Percentiles rank a stretch among this genome's conserved stretches.
Evolutionary conservation across 2,888 invertebrate species (phyloP).

Genomic region (Cecidostiba fungosa): DNA sequence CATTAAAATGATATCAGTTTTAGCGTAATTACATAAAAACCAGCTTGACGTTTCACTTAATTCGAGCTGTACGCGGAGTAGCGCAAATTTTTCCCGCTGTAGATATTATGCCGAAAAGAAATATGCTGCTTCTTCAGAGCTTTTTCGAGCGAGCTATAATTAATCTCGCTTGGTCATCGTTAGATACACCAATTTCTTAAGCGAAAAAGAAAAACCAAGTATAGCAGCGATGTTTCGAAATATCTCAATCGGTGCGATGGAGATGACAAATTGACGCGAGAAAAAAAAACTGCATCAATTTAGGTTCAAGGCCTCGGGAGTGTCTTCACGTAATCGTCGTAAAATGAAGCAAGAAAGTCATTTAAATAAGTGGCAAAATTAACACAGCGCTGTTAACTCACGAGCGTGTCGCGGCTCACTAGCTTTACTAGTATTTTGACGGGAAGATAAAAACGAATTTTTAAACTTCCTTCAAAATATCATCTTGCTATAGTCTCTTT

Average conservation of each 20-base stretch:
- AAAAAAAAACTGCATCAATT: slow-evolving; percentile 33
- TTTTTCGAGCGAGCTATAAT: neutral
- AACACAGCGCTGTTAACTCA: slow-evolving; percentile 39
- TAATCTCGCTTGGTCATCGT: slow-evolving; percentile 5
- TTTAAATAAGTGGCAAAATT: slow-evolving; percentile 53
- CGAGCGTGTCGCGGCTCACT: neutral
- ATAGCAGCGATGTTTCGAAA: neutral
- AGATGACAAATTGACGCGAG: neutral
- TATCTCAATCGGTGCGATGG: neutral
- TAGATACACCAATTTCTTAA: slow-evolving; percentile 11
- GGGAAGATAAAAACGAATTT: neutral
- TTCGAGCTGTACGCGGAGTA: neutral
- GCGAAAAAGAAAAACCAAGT: neutral
- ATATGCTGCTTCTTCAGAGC: neutral
- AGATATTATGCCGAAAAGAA: neutral
- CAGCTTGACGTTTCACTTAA: neutral
- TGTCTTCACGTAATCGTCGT: slow-evolving; percentile 18
- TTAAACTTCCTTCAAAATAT: neutral
- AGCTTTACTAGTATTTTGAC: neutral
- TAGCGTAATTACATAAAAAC: slow-evolving; percentile 36
- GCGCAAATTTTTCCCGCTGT: neutral
- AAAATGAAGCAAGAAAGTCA: slow-evolving; percentile 50
- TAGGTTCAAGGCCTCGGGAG: slow-evolving; percentile 33
- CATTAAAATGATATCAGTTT: slow-evolving; percentile 47
- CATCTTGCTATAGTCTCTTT: neutral